Base-by-base conservation (phyloP, 2,888 invertebrate genomes). In the Heteropelma amictum region DNA sequence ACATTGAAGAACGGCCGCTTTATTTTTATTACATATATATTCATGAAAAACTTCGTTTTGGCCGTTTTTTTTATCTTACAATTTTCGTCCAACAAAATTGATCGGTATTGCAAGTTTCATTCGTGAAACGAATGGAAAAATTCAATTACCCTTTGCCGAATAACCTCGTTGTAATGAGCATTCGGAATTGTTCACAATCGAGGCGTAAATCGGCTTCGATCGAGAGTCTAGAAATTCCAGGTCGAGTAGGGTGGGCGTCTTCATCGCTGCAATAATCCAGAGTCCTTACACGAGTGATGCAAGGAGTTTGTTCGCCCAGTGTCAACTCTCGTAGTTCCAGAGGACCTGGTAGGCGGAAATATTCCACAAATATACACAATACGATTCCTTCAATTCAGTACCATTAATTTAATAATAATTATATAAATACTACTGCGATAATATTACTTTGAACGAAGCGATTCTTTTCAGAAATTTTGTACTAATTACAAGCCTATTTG, bases 171-270 rank as follows among this genome's bases (percentile, higher is more conserved):
- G 88, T 85, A 72, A 91, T 89, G 56, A 91, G 88, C 90, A 91
- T 90, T 49, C 89, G 87, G 80, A 91, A 91, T 80, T 91, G 90
- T 47, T 91, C 91, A 78, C 90, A 90, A 76, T 90, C 87, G 35
- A 91, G 85, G 12, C 88, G 88, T 3, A 91, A 82, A 60, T 91
- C 90, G 5, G 90, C 89, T 83, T 91, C 90, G 40, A 91, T 79
- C 5, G 90, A 90, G 19, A 91, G 81, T 80, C 90, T 80, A 3
- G 81, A 81, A 14, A 83, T 77, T 2, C 82, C 82, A 78, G 85
- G 80, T 81, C 78, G 77, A 19, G 71, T 74, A 4, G 53, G 67
- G 33, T 60, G 67, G 47, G 61, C 49, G 67, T 83, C 86, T 19
- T 84, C 84, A 54, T 85, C 84, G 42, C 80, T 82, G 54, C 78